Evolutionary conservation across 2,888 invertebrate genomes (phyloP), one percentile per base, ranked within the genome.

Genomic region (Meloe dianella): DNA sequence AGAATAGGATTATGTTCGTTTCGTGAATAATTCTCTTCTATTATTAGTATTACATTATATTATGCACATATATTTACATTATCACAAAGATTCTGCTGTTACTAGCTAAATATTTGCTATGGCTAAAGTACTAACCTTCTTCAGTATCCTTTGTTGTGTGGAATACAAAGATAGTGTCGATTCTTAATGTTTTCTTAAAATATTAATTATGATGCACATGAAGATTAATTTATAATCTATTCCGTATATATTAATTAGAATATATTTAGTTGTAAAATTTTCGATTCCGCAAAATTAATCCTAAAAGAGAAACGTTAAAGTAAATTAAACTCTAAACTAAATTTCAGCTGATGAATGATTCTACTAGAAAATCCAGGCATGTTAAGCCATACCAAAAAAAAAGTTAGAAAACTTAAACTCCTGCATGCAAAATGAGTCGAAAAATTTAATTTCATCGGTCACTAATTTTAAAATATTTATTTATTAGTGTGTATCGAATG

Each of bases 11-110:
- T 58, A 57, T 32, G 54, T 54, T 60, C 47, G 65, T 59, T 63
- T 65, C 60, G 54, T 63, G 69, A 63, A 69, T 69, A 69, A 65
- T 69, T 65, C 64, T 20, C 61, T 35, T 58, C 51, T 60, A 65
- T 65, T 68, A 51, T 51, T 51, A 24, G 24, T 51, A 51, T 65
- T 61, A 58, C 62, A 29, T 41, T 59, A 54, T 63, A 54, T 66
- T 66, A 69, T 69, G 69, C 69, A 66, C 69, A 69, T 69, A 69
- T 64, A 69, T 69, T 69, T 69, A 66, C 69, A 69, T 69, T 66
- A 69, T 66, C 61, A 61, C 61, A 58, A 63, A 65, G 58, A 65
- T 60, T 61, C 65, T 68, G 30, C 62, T 54, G 57, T n/a, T n/a
- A n/a, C 57, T 68, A 51, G 65, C 65, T 68, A 68, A 68, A 68